Evolutionary conservation across 2,888 invertebrate species (phyloP).

Genomic region (Acleris cristana): DNA sequence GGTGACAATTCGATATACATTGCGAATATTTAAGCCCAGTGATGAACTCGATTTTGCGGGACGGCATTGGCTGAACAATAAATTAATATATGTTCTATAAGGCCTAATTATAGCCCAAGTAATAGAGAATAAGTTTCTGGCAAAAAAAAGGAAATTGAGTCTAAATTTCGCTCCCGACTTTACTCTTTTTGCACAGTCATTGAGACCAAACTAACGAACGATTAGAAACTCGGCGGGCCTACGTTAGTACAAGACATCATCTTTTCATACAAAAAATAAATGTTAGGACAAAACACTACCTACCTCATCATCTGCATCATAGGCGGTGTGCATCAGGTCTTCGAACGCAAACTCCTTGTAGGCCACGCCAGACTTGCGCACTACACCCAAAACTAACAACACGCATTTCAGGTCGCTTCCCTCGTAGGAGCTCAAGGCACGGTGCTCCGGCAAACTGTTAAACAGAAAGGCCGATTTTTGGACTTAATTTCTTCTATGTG

Average conservation of each 20-base stretch:
- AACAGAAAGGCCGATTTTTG: background rate
- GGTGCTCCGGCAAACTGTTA: conserved; percentile 25
- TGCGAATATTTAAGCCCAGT: too few species aligned
- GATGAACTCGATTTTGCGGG: too few species aligned
- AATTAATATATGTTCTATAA: too few species aligned
- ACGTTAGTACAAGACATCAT: too few species aligned
- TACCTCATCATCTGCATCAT: conserved; percentile 84
- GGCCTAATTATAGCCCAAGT: too few species aligned
- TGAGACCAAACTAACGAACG: too few species aligned
- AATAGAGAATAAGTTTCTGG: too few species aligned
- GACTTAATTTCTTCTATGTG: background rate
- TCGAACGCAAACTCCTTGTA: conserved; percentile 74
- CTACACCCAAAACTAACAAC: conserved; percentile 75
- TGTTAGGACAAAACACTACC: conserved; percentile 48
- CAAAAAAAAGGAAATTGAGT: too few species aligned
- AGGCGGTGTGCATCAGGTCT: conserved; percentile 81
- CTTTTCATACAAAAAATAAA: background rate
- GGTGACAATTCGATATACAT: background rate
- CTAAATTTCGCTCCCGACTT: too few species aligned
- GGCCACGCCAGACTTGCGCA: conserved; percentile 73
- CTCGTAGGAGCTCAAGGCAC: conserved; percentile 13
- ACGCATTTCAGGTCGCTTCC: conserved; percentile 65
- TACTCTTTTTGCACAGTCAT: too few species aligned
- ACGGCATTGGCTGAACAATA: too few species aligned
- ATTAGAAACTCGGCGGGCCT: too few species aligned